Conservation (phyloP, 2,797 vertebrate genomes). For the Halcyon badia region DNA sequence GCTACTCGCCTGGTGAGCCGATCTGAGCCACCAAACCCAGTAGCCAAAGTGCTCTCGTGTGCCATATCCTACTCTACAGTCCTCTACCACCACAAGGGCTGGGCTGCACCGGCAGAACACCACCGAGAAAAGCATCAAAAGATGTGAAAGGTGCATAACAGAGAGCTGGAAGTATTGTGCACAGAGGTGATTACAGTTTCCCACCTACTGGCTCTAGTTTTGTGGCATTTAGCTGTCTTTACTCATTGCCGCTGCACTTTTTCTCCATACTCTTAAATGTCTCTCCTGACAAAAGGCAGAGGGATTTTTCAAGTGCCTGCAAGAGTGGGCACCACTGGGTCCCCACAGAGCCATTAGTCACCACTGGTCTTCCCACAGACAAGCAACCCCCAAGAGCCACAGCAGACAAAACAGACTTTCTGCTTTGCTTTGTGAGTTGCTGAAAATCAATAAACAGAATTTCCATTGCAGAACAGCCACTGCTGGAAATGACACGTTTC, state of each 20-base stretch:
- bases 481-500: neutral
- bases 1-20: neutral
- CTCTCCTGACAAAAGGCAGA: neutral
- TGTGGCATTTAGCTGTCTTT: neutral
- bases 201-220: neutral
- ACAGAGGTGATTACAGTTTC: neutral
- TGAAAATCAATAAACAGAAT: neutral
- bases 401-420: neutral
- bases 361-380: neutral
- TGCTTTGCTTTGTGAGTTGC: neutral
- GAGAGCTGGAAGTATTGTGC: rapidly evolving
- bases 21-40: neutral
- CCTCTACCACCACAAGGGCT: neutral
- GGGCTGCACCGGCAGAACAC: neutral
- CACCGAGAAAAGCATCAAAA: neutral
- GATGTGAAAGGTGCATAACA: neutral
- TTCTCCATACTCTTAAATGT: neutral
- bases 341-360: neutral
- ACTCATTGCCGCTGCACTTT: neutral
- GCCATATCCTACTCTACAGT: neutral
- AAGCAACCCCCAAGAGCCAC: neutral
- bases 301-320: neutral
- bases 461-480: neutral
- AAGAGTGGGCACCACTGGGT: neutral
- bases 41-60: neutral